phyloP scores from a whole-genome alignment of 2,113 vertebrate genomes.

The Ciconia boyciana region DNA sequence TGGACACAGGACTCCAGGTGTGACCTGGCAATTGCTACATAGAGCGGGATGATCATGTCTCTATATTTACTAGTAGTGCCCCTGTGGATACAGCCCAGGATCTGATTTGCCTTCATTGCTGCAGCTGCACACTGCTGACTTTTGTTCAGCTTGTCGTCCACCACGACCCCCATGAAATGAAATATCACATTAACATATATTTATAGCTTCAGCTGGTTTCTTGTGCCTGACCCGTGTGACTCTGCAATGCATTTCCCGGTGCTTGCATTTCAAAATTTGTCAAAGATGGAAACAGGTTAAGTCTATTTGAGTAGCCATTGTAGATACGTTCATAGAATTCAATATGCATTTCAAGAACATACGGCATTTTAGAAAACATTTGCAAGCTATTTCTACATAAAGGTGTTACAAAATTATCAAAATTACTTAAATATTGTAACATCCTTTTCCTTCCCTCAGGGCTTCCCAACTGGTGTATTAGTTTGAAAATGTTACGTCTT shows the following conservation, averaged over 20 bases:
- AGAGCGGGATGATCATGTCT: not conserved
- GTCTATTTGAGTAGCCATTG: not conserved
- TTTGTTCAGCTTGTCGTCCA: not conserved
- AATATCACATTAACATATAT: not conserved
- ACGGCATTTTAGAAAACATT: not conserved
- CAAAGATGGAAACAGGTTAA: not conserved
- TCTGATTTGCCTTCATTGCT: not conserved
- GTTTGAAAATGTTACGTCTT: not conserved
- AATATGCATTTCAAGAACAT: not conserved
- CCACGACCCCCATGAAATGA: not conserved
- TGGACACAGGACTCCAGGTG: not conserved
- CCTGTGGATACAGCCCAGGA: not conserved
- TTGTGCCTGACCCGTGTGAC: not conserved
- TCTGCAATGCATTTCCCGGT: not conserved
- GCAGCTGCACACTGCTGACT: not conserved
- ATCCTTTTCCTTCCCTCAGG: not conserved
- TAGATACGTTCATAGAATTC: not conserved
- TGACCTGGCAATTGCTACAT: not conserved
- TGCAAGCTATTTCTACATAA: not conserved
- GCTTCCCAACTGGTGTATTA: not conserved
- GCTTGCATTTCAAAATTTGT: not conserved
- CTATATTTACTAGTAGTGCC: not conserved
- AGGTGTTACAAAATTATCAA: not conserved
- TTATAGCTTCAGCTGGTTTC: not conserved
- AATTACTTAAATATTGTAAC: not conserved